Evolutionary conservation across 1,140 invertebrate genomes (phyloP), one percentile per base, ranked within the genome.

Genomic region (Ylistrum balloti): DNA sequence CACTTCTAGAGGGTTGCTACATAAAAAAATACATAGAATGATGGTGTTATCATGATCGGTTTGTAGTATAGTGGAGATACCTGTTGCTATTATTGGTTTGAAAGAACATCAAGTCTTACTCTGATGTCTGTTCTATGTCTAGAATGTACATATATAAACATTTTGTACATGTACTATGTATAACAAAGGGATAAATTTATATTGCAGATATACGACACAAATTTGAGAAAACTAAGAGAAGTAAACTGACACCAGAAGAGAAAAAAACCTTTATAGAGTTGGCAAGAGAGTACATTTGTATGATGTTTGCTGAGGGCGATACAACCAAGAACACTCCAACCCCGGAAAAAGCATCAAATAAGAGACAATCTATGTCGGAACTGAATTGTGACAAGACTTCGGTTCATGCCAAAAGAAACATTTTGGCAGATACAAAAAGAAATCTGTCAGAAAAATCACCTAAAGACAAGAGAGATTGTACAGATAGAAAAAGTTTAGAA

Each of bases 191-290:
- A 48, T 48, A n/a, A n/a, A 88, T 88, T 88, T 88, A 89, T 74
- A 33, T 91, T 92, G 35, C 91, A 95, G 95, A 95, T 94, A 86
- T 95, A 15, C 86, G 95, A 33, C 95, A 95, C 86, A 93, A 93
- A 88, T 93, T 95, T 92, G 95, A 95, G 88, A 94, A 92, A 45
- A 92, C 88, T 86, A 94, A 94, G 86, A 93, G 89, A 88, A 89
- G 94, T 33, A 95, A 95, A 92, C 88, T 95, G 17, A 94, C 93
- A 13, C 88, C 89, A 85, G 94, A 95, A 22, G 95, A 95, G 88
- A 95, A 94, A 86, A 92, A 91, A 45, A 90, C 88, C 1, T 95
- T 94, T 90, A 93, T 93, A 15, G 90, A 90, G 34, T 86, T 92
- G n/a, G 93, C 93, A 45, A 92, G 91, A 85, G 89, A 93, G 11